Percentiles rank a stretch among this genome's conserved stretches.
These are phyloP conservation scores for Callipepla californica DNA, from an alignment of 2,113 vertebrate species.

Conservation along the genomic window DNA sequence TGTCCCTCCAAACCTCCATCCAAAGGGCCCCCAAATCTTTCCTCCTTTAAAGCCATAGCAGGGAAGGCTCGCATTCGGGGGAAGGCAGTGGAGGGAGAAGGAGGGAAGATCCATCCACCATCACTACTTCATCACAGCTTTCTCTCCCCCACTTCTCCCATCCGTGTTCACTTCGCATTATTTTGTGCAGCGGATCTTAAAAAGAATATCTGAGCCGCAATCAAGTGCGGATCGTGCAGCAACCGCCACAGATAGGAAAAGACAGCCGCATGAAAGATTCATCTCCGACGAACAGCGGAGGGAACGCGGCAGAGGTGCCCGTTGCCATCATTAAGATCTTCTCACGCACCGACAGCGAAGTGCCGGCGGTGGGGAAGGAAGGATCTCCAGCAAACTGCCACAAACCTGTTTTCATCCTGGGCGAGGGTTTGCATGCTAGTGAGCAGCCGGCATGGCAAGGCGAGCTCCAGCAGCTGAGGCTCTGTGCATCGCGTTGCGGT, in stretches of 20 bases:
- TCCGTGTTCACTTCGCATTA: conserved; percentile 79
- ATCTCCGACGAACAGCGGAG: conserved; percentile 57
- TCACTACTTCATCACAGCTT: conserved; percentile 54
- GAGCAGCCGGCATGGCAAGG: conserved; percentile 66
- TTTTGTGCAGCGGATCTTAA: conserved; percentile 74
- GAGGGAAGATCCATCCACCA: not conserved
- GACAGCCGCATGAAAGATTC: conserved; percentile 76
- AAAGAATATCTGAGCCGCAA: conserved; percentile 75
- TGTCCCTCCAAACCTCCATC: not conserved
- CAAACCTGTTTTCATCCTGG: conserved; percentile 83
- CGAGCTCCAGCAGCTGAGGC: conserved; percentile 44
- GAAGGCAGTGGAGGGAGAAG: not conserved
- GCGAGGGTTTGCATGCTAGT: conserved; percentile 74
- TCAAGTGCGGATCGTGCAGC: conserved; percentile 75
- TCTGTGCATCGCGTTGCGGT: conserved; percentile 43
- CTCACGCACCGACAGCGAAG: conserved; percentile 42
- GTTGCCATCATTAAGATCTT: conserved; percentile 31
- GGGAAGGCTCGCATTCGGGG: conserved; percentile 47
- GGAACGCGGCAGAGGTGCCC: conserved; percentile 46
- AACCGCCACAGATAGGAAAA: conserved; percentile 59
- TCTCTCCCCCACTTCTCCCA: conserved; percentile 52
- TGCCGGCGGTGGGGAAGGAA: not conserved
- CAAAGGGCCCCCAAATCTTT: not conserved
- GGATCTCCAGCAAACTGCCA: conserved; percentile 31
- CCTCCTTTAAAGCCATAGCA: not conserved